These are phyloP conservation scores for Ancistrus triradiatus DNA, from an alignment of 2,113 vertebrate species.

Conservation along the genomic window DNA sequence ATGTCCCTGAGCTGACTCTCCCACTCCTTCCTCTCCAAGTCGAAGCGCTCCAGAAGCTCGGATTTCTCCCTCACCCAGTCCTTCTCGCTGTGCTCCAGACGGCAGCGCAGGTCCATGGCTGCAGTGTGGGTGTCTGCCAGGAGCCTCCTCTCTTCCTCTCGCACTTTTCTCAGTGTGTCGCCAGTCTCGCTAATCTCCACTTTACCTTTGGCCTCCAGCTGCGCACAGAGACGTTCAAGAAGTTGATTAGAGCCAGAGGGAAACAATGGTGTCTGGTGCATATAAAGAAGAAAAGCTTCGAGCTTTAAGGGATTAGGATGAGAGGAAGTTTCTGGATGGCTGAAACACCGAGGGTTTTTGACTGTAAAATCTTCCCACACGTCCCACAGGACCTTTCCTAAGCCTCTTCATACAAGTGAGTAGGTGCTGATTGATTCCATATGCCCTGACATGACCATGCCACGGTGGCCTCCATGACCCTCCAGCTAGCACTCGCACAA, in stretches of 20 bases:
- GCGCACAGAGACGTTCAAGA: conserved; percentile 26
- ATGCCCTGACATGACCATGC: too few species aligned
- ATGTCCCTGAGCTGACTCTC: conserved; percentile 92
- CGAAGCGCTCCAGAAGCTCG: conserved; percentile 88
- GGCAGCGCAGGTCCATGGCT: conserved; percentile 82
- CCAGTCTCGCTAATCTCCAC: conserved; percentile 53
- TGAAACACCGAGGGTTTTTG: too few species aligned
- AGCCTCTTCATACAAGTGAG: too few species aligned
- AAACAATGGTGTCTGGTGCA: not conserved
- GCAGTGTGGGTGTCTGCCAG: conserved; percentile 65
- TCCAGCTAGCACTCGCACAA: too few species aligned
- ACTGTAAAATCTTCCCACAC: too few species aligned
- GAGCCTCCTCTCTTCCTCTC: conserved; percentile 70
- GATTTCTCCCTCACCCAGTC: conserved; percentile 86
- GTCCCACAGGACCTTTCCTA: too few species aligned
- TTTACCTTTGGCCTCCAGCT: conserved; percentile 66
- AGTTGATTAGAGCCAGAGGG: conserved; percentile 4
- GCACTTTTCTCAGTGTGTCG: conserved; percentile 63
- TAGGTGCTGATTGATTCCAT: too few species aligned
- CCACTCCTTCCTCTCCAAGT: conserved; percentile 91
- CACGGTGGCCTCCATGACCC: too few species aligned
- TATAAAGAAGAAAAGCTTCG: conserved; percentile 2
- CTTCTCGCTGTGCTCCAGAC: conserved; percentile 77
- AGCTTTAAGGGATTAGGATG: too few species aligned
- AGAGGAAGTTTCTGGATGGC: too few species aligned